Evolutionary conservation across 2,888 invertebrate genomes (phyloP).

Genomic region (Cotesia congregata): DNA sequence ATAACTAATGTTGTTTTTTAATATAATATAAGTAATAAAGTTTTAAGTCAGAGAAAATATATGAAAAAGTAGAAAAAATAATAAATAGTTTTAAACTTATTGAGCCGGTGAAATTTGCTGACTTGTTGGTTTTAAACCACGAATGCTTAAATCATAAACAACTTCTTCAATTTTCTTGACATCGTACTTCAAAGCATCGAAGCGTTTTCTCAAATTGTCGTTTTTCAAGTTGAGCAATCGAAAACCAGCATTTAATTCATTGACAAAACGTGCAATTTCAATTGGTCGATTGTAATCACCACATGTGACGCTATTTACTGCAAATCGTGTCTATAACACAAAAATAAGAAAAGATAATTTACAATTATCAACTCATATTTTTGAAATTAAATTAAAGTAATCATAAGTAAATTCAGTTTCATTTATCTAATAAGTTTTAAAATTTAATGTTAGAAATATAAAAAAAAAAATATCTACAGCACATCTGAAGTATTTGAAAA

Average conservation of each 20-base stretch:
- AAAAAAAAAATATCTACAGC: too few species aligned
- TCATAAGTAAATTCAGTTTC: too few species aligned
- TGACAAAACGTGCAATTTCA: conserved; percentile 87
- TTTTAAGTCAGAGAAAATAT: background rate
- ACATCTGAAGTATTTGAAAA: too few species aligned
- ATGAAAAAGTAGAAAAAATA: background rate
- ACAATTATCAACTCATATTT: background rate
- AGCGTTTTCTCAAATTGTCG: conserved; percentile 87
- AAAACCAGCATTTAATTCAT: conserved; percentile 90
- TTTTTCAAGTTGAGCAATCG: conserved; percentile 92
- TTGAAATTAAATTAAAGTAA: too few species aligned
- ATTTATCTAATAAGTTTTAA: too few species aligned
- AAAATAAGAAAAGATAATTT: conserved; percentile 12
- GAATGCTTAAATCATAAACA: conserved; percentile 88
- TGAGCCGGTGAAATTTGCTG: conserved; percentile 34
- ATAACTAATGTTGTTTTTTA: background rate
- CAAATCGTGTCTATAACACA: conserved; percentile 76
- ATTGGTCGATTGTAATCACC: conserved; percentile 87
- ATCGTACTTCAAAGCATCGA: conserved; percentile 91
- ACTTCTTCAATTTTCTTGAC: conserved; percentile 95
- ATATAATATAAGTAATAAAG: background rate
- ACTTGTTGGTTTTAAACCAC: conserved; percentile 76
- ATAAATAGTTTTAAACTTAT: background rate
- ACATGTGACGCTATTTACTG: conserved; percentile 87
- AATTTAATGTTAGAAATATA: too few species aligned